phyloP scores from a whole-genome alignment of 2,888 invertebrate species.

The Zygogramma bicolorata region DNA sequence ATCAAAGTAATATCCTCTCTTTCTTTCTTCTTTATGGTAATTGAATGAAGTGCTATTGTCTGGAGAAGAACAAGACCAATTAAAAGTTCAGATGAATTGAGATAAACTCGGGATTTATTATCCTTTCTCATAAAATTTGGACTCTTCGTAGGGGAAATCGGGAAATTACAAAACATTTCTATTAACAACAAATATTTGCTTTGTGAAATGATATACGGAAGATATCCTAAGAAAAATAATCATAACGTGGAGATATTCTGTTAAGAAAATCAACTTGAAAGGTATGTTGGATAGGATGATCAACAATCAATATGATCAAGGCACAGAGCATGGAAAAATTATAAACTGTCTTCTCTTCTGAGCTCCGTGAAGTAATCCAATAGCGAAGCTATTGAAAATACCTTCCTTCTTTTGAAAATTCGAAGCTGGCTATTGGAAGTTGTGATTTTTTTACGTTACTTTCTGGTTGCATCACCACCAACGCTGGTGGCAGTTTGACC shows the following conservation, averaged over 20 bases:
- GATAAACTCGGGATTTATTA: neutral
- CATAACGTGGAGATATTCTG: neutral
- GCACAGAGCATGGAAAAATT: no score
- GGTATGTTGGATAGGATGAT: no score
- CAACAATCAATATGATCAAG: no score
- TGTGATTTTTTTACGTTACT: no score
- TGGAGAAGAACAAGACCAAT: neutral
- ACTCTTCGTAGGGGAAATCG: neutral
- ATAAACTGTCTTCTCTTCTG: no score
- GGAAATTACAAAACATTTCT: neutral
- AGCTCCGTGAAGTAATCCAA: no score
- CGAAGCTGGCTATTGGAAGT: no score
- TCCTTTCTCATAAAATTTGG: neutral
- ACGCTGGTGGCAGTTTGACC: no score
- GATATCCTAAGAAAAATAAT: neutral
- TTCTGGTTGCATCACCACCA: no score
- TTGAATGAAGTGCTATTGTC: neutral
- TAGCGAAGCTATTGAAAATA: no score
- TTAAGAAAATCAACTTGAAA: no score
- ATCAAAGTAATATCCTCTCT: neutral
- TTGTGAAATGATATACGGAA: neutral
- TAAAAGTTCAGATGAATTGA: constrained; percentile 15
- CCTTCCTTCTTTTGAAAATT: no score
- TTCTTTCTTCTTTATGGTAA: neutral
- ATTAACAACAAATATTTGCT: neutral